Evolutionary conservation across 2,888 invertebrate species (phyloP), one percentile per base, ranked within the genome.

Genomic region (Itoplectis maculator): DNA sequence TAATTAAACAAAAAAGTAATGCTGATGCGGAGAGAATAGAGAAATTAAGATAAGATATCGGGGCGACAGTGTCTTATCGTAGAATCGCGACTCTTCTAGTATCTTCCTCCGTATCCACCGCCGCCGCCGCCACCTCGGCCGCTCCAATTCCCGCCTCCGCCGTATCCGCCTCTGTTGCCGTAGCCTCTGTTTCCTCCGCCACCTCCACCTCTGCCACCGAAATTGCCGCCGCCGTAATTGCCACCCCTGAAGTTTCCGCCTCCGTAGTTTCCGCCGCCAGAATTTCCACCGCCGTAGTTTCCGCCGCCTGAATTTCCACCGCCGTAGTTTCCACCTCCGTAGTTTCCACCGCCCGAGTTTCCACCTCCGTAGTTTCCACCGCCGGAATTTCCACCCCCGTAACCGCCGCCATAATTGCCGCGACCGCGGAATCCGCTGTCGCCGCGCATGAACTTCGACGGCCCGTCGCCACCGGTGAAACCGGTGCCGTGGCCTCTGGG

Each of bases 361-460:
- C 70, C 45, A 15, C 59, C 29, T 0, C 72, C 29, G 11, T 40
- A 65, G 20, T 74, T 56, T 29, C 65, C 42, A 7, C 75, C 56
- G 18, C 65, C 65, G 11, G 42, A 65, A 54, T 74, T 65, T 42
- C 56, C 69, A 11, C 65, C 65, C 3, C 88, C 84, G 6, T 85
- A 82, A 35, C 84, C 85, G 8, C 88, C 85, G 9, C 88, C 85
- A 13, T 83, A 80, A 35, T 86, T 74, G 6, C 83, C 77, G 13
- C 84, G 75, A 15, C 83, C 74, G 40, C 89, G 87, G 40, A 86
- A 85, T 59, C 87, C 87, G 59, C 87, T 84, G 74, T 88, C 84
- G 20, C 90, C 88, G 29, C 93, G 90, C 85, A 91, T 90, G 84
- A 93, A 91, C 87, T 94, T 94, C 1, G 92, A 82, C 4, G 94